Base-by-base conservation (phyloP, 2,888 invertebrate genomes). In the Caradrina kadenii region DNA sequence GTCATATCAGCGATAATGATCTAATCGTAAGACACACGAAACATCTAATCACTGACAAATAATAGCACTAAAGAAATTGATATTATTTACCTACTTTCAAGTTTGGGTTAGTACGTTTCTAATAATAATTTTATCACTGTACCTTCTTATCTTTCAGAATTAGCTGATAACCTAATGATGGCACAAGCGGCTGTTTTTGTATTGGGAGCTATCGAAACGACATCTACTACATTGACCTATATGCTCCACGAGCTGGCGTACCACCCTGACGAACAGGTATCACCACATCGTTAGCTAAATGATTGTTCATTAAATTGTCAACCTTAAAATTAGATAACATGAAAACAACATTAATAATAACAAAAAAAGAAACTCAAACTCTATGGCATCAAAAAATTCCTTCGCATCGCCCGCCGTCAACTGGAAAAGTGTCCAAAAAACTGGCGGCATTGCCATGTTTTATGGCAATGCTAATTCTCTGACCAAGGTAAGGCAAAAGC, bases 111-210 rank as follows among this genome's bases (percentile, higher is more conserved):
- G 13, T 17, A 17, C 1, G 39, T 8, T 35, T 0, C 13, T 31
- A 39, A 62, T 54, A 61, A 1, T 13, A 48, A 58, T 31, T 2
- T 49, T 50, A 63, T 65, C n/a, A 13, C 53, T 26, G 5, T n/a
- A 39, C 13, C 48, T 22, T 53, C 59, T 58, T 60, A 69, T 76
- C 63, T 82, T 87, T 58, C 71, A 93, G 93, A 91, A 69, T 77
- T 91, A 21, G 91, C 91, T 19, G 93, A 94, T 64, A 85, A 94
- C 66, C 76, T 94, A 56, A 93, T 94, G 92, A 53, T 94, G 76
- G 94, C 94, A 5, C 94, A 94, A 78, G 94, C 84, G 1, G 93
- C 93, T 1, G 87, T 94, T 2, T 94, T 94, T 73, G 92, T 94
- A 72, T 78, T 94, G 60, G 94, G 94, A 7, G 84, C 93, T 1